These are phyloP conservation scores for Maniola jurtina DNA, from an alignment of 1,140 invertebrate species.

Conservation along the genomic window DNA sequence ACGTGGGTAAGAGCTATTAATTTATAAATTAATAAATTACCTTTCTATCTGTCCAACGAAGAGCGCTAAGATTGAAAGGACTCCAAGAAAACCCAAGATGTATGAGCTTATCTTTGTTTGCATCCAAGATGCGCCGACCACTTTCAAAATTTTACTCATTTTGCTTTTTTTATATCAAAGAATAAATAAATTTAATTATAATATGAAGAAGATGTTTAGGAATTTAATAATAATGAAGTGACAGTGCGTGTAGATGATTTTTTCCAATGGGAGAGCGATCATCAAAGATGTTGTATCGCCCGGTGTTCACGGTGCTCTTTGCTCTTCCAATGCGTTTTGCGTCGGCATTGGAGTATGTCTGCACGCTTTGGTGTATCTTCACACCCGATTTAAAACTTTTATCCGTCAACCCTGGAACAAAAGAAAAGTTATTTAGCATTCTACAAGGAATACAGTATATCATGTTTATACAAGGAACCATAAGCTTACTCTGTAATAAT, in stretches of 20 bases:
- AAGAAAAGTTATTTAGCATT: constrained; percentile 17
- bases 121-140: constrained; percentile 87
- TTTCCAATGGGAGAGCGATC: constrained; percentile 66
- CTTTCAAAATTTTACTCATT: constrained; percentile 84
- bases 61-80: constrained; percentile 83
- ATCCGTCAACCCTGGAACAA: constrained; percentile 68
- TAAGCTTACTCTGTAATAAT: no score
- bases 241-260: constrained; percentile 71
- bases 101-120: constrained; percentile 86
- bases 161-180: constrained; percentile 34
- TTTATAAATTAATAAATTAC: constrained; percentile 49
- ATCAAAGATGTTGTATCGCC: constrained; percentile 59
- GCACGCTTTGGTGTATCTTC: constrained; percentile 41
- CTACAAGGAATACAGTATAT: no score
- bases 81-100: constrained; percentile 82
- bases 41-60: constrained; percentile 83
- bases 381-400: constrained; percentile 47
- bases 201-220: constrained; percentile 76
- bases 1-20: neutral
- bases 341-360: constrained; percentile 52
- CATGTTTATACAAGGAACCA: no score
- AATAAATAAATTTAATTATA: constrained; percentile 59
- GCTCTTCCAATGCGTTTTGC: constrained; percentile 42
- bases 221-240: constrained; percentile 79
- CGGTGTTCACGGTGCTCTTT: constrained; percentile 46